Percentiles rank a stretch among this genome's conserved stretches.
These are phyloP conservation scores for Ctenosaura bakeri DNA, from an alignment of 2,797 vertebrate genomes.

Conservation along the genomic window DNA sequence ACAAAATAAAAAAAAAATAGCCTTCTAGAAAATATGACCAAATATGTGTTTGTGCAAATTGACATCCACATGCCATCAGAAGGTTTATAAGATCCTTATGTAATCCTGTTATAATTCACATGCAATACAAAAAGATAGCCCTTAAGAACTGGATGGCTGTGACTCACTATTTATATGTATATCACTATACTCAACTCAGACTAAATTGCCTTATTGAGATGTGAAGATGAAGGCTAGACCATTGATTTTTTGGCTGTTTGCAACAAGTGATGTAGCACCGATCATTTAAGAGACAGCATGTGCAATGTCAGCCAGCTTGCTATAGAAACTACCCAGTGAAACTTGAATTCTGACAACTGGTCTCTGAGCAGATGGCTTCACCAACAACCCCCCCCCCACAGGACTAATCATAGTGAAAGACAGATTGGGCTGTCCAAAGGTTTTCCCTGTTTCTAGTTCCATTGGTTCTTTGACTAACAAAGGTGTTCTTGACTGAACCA, in stretches of 20 bases:
- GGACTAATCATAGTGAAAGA: constrained; percentile 31
- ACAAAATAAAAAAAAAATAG: too few relatives aligned
- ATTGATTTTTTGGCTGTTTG: constrained; percentile 19
- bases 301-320: neutral
- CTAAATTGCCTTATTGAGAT: constrained; percentile 8
- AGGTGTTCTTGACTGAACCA: constrained; percentile 45
- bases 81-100: too few relatives aligned
- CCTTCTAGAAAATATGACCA: too few relatives aligned
- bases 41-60: too few relatives aligned
- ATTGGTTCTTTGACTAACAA: constrained; percentile 47
- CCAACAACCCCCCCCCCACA: constrained; percentile 36
- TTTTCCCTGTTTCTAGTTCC: constrained; percentile 45
- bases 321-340: constrained; percentile 41
- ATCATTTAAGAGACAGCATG: constrained; percentile 38
- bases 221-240: constrained; percentile 39
- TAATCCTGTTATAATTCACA: too few relatives aligned
- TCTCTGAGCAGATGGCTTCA: constrained; percentile 18
- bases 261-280: constrained; percentile 34
- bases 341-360: neutral
- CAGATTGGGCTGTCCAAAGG: constrained; percentile 17
- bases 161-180: neutral
- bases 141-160: neutral
- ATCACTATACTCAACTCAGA: neutral
- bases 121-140: neutral
- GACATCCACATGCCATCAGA: too few relatives aligned